Percentiles rank a stretch among this genome's conserved stretches.
phyloP scores from a whole-genome alignment of 2,888 invertebrate genomes.

The Aromia moschata region DNA sequence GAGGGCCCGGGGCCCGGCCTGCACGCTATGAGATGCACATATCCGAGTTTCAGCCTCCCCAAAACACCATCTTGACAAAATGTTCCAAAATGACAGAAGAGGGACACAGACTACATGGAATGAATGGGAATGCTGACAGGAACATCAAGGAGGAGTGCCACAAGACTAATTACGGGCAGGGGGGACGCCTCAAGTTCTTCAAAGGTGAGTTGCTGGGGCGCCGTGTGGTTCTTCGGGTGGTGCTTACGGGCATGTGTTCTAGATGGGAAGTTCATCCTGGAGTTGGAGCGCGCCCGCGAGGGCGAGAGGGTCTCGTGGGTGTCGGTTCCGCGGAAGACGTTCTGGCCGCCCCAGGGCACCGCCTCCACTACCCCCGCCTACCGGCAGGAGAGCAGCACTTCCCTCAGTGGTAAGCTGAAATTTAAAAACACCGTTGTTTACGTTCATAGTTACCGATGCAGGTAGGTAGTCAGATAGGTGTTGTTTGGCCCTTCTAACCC shows the following conservation, averaged over 20 bases:
- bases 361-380: conserved; percentile 68
- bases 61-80: conserved; percentile 76
- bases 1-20: conserved; percentile 63
- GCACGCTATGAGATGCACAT: conserved; percentile 74
- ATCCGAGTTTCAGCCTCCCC: conserved; percentile 66
- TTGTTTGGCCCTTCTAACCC: no score
- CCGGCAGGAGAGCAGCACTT: conserved; percentile 79
- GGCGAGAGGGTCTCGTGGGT: conserved; percentile 89
- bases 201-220: conserved; percentile 68
- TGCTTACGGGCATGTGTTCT: conserved; percentile 46
- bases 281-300: conserved; percentile 78
- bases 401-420: conserved; percentile 78
- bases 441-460: no score
- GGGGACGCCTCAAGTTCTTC: conserved; percentile 82
- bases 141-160: conserved; percentile 65
- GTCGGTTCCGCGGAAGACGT: conserved; percentile 87
- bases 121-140: conserved; percentile 74
- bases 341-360: conserved; percentile 82
- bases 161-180: conserved; percentile 64
- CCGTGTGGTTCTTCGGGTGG: conserved; percentile 15
- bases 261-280: conserved; percentile 93
- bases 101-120: conserved; percentile 77
- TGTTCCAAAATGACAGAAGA: conserved; percentile 74
- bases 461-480: no score
- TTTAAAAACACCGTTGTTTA: no score